Base-by-base conservation (phyloP, 1,140 invertebrate genomes). In the Drosophila gunungcola region DNA sequence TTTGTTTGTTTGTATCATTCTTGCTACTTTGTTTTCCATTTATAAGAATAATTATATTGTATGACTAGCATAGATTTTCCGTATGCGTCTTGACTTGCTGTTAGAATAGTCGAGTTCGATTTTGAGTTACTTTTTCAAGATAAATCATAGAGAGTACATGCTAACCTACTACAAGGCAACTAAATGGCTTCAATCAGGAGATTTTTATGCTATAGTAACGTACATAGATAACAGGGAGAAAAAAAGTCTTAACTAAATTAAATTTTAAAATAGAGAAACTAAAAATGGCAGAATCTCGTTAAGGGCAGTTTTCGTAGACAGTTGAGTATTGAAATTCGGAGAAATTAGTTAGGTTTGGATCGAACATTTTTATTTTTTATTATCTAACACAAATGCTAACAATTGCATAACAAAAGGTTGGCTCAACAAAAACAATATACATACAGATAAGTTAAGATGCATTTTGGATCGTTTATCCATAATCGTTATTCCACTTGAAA, bases 111-210 rank as follows among this genome's bases (percentile, higher is more conserved):
- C 42, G 38, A 36, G 29, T 51, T 68, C 39, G 61, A 62, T 39
- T 51, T 65, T 25, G n/a, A 70, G 42, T 69, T 70, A 56, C 52
- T 63, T 74, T 5, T 63, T 74, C 7, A 67, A 48, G 51, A 58
- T 46, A 86, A 86, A 86, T 74, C 25, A 85, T 62, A 75, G 52
- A 60, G 73, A 81, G 78, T 75, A 58, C 58, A 78, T 13, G 75
- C 83, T 88, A 88, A 88, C 79, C 84, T 89, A 89, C 89, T 91
- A 91, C 89, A 91, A 91, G 89, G 89, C 89, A 91, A 91, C 89
- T 91, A 91, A 91, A 91, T 80, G 89, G 90, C 84, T 86, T 86
- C 65, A 88, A 86, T 88, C 55, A 83, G 78, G 62, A 77, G 75
- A 67, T 39, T 34, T 43, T 68, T 60, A 42, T 74, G 69, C 61